Evolutionary conservation across 2,888 invertebrate species (phyloP).

Genomic region (Neoascia interrupta): DNA sequence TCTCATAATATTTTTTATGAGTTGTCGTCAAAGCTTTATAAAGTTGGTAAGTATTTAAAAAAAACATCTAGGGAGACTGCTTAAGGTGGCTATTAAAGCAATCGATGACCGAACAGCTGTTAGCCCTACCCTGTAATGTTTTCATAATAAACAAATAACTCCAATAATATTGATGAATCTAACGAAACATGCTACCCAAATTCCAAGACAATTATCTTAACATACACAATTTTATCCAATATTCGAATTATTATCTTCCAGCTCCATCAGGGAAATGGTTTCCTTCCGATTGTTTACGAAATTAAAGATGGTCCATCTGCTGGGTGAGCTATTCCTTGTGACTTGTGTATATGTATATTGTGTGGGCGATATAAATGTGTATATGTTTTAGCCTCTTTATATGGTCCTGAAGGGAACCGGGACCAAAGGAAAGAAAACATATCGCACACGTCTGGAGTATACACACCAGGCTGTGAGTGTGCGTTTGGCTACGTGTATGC

Average conservation of each 20-base stretch:
- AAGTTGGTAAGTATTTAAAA: no score
- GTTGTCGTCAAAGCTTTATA: no score
- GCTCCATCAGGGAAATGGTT: not conserved
- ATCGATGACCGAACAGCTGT: no score
- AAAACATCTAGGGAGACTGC: no score
- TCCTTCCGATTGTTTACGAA: not conserved
- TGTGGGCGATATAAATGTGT: not conserved
- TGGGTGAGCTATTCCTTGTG: conserved; percentile 32
- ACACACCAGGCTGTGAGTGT: conserved; percentile 43
- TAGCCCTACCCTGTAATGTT: no score
- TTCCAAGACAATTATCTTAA: conserved; percentile 56
- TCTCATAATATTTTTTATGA: no score
- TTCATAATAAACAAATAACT: conserved; percentile 25
- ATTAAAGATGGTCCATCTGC: conserved; percentile 31
- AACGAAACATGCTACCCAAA: conserved; percentile 51
- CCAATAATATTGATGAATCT: conserved; percentile 42
- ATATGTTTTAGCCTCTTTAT: not conserved
- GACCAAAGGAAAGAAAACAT: conserved; percentile 39
- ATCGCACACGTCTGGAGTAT: conserved; percentile 56
- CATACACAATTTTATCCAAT: conserved; percentile 37
- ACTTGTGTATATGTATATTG: conserved; percentile 13
- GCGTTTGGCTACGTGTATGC: conserved; percentile 52
- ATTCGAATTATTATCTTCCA: conserved; percentile 36
- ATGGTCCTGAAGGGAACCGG: no score
- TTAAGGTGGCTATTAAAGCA: no score